Base-by-base conservation (phyloP, 2,113 vertebrate genomes). In the Podilymbus podiceps region DNA sequence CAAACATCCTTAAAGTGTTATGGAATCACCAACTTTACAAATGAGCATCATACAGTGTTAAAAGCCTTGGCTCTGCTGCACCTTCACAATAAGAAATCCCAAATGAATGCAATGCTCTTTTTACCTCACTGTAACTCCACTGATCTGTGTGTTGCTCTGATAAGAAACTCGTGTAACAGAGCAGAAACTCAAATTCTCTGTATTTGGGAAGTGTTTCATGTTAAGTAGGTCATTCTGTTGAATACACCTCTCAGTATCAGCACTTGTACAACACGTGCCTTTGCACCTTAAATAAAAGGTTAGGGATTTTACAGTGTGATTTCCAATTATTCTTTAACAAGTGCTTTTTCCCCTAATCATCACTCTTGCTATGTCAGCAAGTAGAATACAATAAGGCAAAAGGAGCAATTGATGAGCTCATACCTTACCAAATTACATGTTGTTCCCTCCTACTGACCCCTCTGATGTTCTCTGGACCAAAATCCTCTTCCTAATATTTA, bases 211-310 rank as follows among this genome's bases (percentile, higher is more conserved):
- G 33, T 66, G 55, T 91, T 93, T 91, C 55, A 79, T 55, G 40
- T 71, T 85, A 95, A 96, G 75, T 95, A 96, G 95, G 89, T 90
- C 88, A 96, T 75, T 86, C 91, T 74, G 30, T 15, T 84, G 55
- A 93, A 81, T 24, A 77, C 2, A 67, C 25, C 47, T 88, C 93
- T 67, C 66, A 44, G 55, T 53, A 95, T 85, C 67, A 80, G 91
- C 71, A 90, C 27, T 83, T 53, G 55, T 66, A 93, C 56, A 77
- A 82, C 6, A 28, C 1, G 0, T 73, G 87, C 42, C 59, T 90
- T 95, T 44, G 66, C 80, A 77, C 60, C 23, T 88, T 40, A 74
- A 92, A 93, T 69, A 83, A 93, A 56, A 42, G n/a, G n/a, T 50
- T 62, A 42, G 9, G 0, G 5, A 33, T 77, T 90, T 91, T 90